Evolutionary conservation across 1,140 invertebrate genomes (phyloP), one percentile per base, ranked within the genome.

Genomic region (Saccostrea echinata): DNA sequence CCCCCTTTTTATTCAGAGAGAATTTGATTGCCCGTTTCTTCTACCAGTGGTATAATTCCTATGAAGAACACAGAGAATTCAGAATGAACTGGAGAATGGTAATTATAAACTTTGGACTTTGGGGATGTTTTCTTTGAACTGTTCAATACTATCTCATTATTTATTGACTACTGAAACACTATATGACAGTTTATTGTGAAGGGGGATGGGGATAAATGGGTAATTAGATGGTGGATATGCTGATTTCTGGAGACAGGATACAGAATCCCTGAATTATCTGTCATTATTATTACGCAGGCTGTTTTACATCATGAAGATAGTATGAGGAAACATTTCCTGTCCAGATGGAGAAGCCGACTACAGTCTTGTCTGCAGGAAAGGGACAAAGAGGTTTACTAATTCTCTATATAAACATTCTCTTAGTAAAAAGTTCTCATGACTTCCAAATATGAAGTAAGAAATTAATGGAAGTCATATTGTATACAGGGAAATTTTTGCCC

Each of bases 11-110:
- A 90, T 86, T 53, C 84, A 93, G 92, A 71, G 91, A 93, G 87
- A 93, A 92, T 68, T 16, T 90, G 9, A 68, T 89, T 35, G 90
- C 90, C 1, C 68, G 90, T n/a, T 92, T 90, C 87, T 92, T 93
- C 85, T 92, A 91, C 57, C 43, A 51, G 43, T 93, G 93, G 93
- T 80, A n/a, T n/a, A 88, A 89, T 12, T 88, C 90, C 4, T 89
- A 76, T 86, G 90, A 92, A 53, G 86, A 89, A 27, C 91, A 92
- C 86, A 89, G 86, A 33, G 92, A 93, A 51, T 71, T 89, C 84
- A 87, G 93, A n/a, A 90, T 93, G 83, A 90, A 91, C 84, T 87
- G 91, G 35, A 90, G 91, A 89, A 93, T 93, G 92, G 93, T 93
- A 89, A 64, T 88, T 43, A 8, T 43, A 43, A 43, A 8, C 6